phyloP scores from a whole-genome alignment of 2,888 invertebrate species.

The Acleris holmiana region DNA sequence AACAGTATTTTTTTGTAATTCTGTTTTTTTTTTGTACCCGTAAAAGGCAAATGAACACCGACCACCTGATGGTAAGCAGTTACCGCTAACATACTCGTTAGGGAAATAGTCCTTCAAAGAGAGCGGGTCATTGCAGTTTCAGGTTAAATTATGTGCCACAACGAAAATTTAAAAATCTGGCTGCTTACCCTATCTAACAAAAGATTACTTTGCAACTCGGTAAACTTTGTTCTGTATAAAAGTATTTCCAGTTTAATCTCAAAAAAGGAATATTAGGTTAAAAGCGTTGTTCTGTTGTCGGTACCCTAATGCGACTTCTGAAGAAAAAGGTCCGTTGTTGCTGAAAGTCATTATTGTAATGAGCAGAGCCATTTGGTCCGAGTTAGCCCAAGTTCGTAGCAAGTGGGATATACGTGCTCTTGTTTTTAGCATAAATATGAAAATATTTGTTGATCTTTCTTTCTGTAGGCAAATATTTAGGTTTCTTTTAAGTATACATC shows the following conservation, averaged over 20 bases:
- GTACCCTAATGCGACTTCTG: conserved; percentile 71
- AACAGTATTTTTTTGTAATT: too few species aligned
- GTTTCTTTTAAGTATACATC: too few species aligned
- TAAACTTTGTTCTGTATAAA: not conserved
- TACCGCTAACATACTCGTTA: too few species aligned
- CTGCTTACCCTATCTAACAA: too few species aligned
- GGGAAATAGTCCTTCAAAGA: too few species aligned
- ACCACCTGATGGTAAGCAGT: too few species aligned
- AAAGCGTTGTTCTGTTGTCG: conserved; percentile 51
- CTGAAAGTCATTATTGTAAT: conserved; percentile 77
- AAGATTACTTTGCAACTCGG: too few species aligned
- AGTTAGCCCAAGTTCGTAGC: conserved; percentile 43
- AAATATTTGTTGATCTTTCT: not conserved
- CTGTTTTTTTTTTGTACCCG: too few species aligned
- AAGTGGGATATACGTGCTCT: conserved; percentile 38
- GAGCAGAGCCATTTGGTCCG: conserved; percentile 72
- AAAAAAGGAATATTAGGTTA: conserved; percentile 39
- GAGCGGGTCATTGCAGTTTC: too few species aligned
- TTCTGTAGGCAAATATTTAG: not conserved
- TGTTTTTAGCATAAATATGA: conserved; percentile 29
- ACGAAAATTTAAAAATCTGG: too few species aligned
- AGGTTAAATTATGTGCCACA: too few species aligned
- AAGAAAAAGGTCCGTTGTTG: conserved; percentile 68
- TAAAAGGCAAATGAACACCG: too few species aligned
- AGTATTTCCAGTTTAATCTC: conserved; percentile 23